A percentile compares a stretch with the other conserved stretches of the same genome.
Conservation (phyloP, 2,797 vertebrate genomes). For the Gouania willdenowi region DNA sequence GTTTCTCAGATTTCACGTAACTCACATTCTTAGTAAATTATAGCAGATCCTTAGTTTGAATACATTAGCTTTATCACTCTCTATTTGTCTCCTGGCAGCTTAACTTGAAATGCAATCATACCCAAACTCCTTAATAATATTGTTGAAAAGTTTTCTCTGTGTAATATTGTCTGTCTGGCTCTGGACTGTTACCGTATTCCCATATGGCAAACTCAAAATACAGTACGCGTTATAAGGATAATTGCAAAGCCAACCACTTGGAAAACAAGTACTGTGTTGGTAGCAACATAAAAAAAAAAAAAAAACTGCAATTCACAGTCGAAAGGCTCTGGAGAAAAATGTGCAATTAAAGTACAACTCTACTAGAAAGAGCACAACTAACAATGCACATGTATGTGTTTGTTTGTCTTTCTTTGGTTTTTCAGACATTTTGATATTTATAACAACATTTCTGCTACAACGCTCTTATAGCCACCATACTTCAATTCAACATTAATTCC, state of each 20-base stretch:
- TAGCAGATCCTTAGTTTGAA: conserved; percentile 29
- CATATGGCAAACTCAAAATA: conserved; percentile 58
- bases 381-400: conserved; percentile 14
- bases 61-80: conserved; percentile 31
- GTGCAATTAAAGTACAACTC: conserved; percentile 47
- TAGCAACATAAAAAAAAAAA: too few species aligned
- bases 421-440: too few species aligned
- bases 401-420: conserved; percentile 7
- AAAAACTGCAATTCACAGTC: conserved; percentile 30
- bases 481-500: conserved; percentile 18
- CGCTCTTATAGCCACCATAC: conserved; percentile 4
- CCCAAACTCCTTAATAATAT: conserved; percentile 39
- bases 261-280: conserved; percentile 57
- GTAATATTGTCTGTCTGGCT: conserved; percentile 58
- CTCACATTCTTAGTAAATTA: conserved; percentile 15
- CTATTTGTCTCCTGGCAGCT: conserved; percentile 41
- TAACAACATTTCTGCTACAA: too few species aligned
- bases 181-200: conserved; percentile 59
- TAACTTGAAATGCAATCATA: conserved; percentile 57
- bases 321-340: conserved; percentile 49
- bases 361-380: conserved; percentile 35
- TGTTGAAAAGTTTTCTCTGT: conserved; percentile 46
- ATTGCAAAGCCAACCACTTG: conserved; percentile 69
- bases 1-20: conserved; percentile 1
- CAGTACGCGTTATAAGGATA: conserved; percentile 60